Percentiles rank a stretch among this genome's conserved stretches.
phyloP scores from a whole-genome alignment of 2,888 invertebrate species.

The Augiades crinisus region DNA sequence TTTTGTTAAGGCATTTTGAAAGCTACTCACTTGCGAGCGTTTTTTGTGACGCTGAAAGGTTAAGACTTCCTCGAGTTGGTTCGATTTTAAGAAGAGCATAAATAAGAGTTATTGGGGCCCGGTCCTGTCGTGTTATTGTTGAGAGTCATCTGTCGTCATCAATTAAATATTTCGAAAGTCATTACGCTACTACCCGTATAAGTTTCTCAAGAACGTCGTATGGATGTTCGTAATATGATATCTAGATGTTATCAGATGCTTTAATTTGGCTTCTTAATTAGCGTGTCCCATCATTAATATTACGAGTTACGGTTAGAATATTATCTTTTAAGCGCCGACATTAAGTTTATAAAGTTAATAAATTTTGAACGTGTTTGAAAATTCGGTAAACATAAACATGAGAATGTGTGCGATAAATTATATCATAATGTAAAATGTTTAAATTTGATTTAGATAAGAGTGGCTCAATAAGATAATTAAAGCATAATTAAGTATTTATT shows the following conservation, averaged over 20 bases:
- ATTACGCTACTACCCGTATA: constrained; percentile 5
- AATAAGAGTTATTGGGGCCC: constrained; percentile 23
- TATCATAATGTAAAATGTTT: too few species aligned
- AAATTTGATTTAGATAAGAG: too few species aligned
- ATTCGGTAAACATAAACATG: too few species aligned
- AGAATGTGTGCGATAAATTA: too few species aligned
- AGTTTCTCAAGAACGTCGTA: constrained; percentile 1
- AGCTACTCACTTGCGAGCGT: constrained; percentile 17
- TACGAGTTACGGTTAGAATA: constrained; percentile 18
- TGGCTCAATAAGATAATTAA: too few species aligned
- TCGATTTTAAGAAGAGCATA: constrained; percentile 26
- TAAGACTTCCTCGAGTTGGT: constrained; percentile 26
- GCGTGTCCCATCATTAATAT: constrained; percentile 7
- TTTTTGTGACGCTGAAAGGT: constrained; percentile 21
- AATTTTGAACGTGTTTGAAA: too few species aligned
- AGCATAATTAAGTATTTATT: too few species aligned
- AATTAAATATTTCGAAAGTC: constrained; percentile 26
- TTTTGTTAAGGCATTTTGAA: constrained; percentile 26
- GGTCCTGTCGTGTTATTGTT: constrained; percentile 22
- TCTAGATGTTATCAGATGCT: constrained; percentile 5
- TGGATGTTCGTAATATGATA: constrained; percentile 10
- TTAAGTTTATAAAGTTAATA: too few species aligned
- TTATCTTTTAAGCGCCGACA: constrained; percentile 4
- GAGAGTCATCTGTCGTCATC: constrained; percentile 18
- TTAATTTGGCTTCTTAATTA: constrained; percentile 18